A percentile compares a stretch with the other conserved stretches of the same genome.
phyloP scores from a whole-genome alignment of 2,797 vertebrate genomes.

The Nasua narica region DNA sequence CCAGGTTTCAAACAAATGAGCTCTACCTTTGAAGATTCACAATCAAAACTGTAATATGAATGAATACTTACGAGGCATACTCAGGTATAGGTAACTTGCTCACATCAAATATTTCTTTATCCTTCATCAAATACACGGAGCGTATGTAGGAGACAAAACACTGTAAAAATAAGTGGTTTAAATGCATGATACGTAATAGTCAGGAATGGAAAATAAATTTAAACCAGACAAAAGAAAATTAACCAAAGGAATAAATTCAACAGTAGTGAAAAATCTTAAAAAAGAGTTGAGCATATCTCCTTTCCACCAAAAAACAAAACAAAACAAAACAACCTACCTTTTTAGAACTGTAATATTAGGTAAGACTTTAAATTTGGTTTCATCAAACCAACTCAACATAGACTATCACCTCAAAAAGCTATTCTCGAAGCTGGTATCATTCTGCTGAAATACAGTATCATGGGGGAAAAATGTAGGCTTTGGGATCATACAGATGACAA shows the following conservation, averaged over 20 bases:
- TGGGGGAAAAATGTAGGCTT: background rate
- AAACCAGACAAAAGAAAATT: constrained; percentile 42
- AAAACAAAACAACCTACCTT: background rate
- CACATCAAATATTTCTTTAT: constrained; percentile 96
- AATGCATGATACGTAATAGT: background rate
- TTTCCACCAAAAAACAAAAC: background rate
- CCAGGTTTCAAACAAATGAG: background rate
- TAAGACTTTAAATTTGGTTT: constrained; percentile 29
- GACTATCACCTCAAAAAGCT: constrained; percentile 12
- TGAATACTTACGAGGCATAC: constrained; percentile 90
- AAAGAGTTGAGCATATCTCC: background rate
- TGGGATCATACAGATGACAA: background rate
- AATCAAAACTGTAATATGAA: background rate
- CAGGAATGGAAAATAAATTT: constrained; percentile 24
- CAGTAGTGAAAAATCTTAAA: background rate
- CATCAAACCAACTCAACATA: background rate
- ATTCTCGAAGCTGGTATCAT: background rate
- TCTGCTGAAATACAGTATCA: background rate
- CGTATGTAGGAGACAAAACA: constrained; percentile 98
- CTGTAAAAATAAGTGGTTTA: constrained; percentile 79
- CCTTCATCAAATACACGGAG: constrained; percentile 96
- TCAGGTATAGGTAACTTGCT: constrained; percentile 88
- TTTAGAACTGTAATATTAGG: background rate
- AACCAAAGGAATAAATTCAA: constrained; percentile 18
- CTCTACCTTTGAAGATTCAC: background rate